phyloP scores from a whole-genome alignment of 2,888 invertebrate genomes.

The Diplolepis rosae region DNA sequence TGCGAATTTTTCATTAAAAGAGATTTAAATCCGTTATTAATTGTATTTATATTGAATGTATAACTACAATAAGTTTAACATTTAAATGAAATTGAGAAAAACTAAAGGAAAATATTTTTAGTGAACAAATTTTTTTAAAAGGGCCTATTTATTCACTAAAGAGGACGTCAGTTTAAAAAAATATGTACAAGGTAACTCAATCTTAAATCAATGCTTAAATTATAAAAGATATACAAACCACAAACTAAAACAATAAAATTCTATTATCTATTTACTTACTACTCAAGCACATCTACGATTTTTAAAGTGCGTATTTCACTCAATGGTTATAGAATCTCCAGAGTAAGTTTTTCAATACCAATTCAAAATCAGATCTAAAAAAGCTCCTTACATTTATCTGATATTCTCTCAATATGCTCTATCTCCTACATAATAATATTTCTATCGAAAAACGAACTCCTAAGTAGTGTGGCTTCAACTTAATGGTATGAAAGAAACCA shows the following conservation, averaged over 20 bases:
- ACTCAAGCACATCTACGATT: not conserved
- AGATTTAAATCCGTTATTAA: not conserved
- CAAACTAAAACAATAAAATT: not conserved
- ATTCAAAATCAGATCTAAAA: not conserved
- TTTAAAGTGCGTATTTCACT: not conserved
- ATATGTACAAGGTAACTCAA: not conserved
- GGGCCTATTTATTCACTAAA: not conserved
- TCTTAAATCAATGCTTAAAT: not conserved
- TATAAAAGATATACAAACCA: not conserved
- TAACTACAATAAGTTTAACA: not conserved
- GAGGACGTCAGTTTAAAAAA: not conserved
- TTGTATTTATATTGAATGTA: not conserved
- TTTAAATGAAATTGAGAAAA: not conserved
- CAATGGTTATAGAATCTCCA: not conserved
- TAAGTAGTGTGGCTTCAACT: not conserved
- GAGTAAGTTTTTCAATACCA: not conserved
- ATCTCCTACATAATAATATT: not conserved
- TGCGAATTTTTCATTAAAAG: conserved; percentile 20
- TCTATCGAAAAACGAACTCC: not conserved
- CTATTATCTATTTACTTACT: not conserved
- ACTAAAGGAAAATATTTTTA: not conserved
- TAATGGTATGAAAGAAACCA: too few relatives aligned
- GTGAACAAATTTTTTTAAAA: not conserved
- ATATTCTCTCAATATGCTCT: not conserved
- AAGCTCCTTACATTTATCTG: not conserved